Evolutionary conservation across 2,888 invertebrate genomes (phyloP), one percentile per base, ranked within the genome.

Genomic region (Oligia strigilis): DNA sequence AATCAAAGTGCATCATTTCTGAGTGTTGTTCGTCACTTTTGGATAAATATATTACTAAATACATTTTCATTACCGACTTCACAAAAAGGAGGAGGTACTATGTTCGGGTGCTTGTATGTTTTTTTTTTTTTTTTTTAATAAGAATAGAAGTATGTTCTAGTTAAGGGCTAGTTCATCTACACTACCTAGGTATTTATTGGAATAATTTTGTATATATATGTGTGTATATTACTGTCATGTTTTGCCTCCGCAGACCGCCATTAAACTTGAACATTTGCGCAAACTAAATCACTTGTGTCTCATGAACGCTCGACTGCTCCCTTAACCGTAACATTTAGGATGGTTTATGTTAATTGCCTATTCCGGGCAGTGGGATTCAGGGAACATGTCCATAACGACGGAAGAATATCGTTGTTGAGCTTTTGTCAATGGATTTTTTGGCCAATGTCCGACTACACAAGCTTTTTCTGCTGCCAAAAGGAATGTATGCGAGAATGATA

Each of bases 321-420:
- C 49, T 72, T 46, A 83, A 75, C 77, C 74, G 73, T 77, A 29
- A 83, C 87, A 81, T 86, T 84, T 75, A 36, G 67, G 55, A 70
- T 75, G 72, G 67, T 69, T 69, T 46, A 69, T n/a, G 67, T n/a
- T 66, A 69, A 46, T 46, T 46, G 67, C n/a, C 43, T 17, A 46
- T 69, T 46, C n/a, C 9, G n/a, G 43, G 9, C 23, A 46, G n/a
- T 17, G 67, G n/a, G 9, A n/a, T n/a, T 69, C 9, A 9, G 9
- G 17, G 17, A 69, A 69, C n/a, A 46, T 46, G n/a, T n/a, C 67
- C 43, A 69, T 46, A 46, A 46, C 43, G 43, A 9, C 67, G 43
- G 9, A 69, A 69, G 43, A n/a, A n/a, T 67, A n/a, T 66, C 43
- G 77, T 46, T 9, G 2, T n/a, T n/a, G n/a, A 73, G 60, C 19